Evolutionary conservation across 2,888 invertebrate species (phyloP).

Genomic region (Scaeva pyrastri): DNA sequence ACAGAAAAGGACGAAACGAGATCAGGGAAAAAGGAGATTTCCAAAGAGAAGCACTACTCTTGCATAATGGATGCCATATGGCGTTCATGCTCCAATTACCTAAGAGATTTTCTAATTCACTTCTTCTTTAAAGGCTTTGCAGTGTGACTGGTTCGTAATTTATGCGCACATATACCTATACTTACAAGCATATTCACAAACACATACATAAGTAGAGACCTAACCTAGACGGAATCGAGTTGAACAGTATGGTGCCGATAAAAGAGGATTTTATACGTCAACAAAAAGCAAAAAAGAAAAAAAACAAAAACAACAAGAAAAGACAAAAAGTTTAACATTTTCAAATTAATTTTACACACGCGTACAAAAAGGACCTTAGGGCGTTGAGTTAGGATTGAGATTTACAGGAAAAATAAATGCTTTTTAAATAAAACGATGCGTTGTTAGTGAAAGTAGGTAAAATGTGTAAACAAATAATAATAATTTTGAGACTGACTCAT

Average conservation of each 20-base stretch:
- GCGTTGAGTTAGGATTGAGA: background rate
- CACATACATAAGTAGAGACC: too few relatives aligned
- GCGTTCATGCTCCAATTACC: constrained; percentile 74
- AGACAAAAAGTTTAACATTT: constrained; percentile 42
- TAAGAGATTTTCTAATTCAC: constrained; percentile 70
- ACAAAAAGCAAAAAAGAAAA: constrained; percentile 1
- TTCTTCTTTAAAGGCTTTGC: constrained; percentile 49
- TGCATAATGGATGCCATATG: constrained; percentile 72
- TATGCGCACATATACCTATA: constrained; percentile 55
- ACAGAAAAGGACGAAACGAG: constrained; percentile 19
- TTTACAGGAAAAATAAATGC: constrained; percentile 8
- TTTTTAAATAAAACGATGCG: constrained; percentile 4
- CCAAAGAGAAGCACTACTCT: constrained; percentile 39
- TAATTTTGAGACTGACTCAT: background rate
- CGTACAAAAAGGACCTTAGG: background rate
- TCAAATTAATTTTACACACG: constrained; percentile 38
- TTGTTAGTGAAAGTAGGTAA: background rate
- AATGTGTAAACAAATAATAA: background rate
- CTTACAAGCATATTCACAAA: background rate
- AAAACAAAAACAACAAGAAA: background rate
- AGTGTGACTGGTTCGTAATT: constrained; percentile 57
- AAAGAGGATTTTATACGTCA: constrained; percentile 30
- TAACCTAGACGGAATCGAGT: constrained; percentile 1
- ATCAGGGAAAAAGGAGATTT: constrained; percentile 43
- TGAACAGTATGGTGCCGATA: constrained; percentile 28